A percentile compares a stretch with the other conserved stretches of the same genome.
Evolutionary conservation across 2,888 invertebrate species (phyloP).

Genomic region (Ennomos fuscantarius): DNA sequence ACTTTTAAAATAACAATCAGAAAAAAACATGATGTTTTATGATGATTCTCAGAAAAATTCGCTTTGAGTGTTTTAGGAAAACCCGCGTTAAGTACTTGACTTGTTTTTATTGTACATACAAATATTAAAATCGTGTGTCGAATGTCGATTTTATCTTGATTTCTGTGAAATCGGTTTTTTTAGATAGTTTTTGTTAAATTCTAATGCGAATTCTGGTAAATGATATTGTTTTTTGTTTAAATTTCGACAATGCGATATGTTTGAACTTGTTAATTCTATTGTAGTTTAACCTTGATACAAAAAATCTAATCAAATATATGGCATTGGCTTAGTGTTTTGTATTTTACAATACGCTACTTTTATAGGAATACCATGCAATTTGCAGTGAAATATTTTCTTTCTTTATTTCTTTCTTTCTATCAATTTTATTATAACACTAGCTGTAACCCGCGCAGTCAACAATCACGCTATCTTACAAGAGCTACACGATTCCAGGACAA

Average conservation of each 20-base stretch:
- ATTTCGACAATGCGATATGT: conserved; percentile 6
- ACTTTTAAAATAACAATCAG: conserved; percentile 7
- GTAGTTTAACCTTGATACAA: no score
- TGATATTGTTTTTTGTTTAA: conserved; percentile 2
- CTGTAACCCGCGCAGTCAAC: no score
- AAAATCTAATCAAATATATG: no score
- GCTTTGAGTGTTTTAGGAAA: conserved; percentile 28
- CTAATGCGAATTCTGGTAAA: conserved; percentile 13
- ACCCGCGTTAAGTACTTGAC: conserved; percentile 14
- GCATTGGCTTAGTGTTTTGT: no score
- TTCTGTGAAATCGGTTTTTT: conserved; percentile 33
- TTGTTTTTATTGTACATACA: conserved; percentile 30
- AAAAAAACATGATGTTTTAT: conserved; percentile 28
- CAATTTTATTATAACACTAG: no score
- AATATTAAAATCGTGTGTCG: conserved; percentile 37
- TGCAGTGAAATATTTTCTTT: no score
- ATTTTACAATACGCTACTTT: no score
- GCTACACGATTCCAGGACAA: no score
- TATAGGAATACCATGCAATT: no score
- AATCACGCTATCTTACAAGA: no score
- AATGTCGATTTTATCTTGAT: conserved; percentile 39
- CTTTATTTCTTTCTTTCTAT: no score
- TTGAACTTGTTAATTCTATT: conserved; percentile 6
- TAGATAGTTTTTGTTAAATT: conserved; percentile 24
- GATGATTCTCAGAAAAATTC: conserved; percentile 31